These are phyloP conservation scores for Luehdorfia chinensis DNA, from an alignment of 1,140 invertebrate genomes.

Conservation along the genomic window DNA sequence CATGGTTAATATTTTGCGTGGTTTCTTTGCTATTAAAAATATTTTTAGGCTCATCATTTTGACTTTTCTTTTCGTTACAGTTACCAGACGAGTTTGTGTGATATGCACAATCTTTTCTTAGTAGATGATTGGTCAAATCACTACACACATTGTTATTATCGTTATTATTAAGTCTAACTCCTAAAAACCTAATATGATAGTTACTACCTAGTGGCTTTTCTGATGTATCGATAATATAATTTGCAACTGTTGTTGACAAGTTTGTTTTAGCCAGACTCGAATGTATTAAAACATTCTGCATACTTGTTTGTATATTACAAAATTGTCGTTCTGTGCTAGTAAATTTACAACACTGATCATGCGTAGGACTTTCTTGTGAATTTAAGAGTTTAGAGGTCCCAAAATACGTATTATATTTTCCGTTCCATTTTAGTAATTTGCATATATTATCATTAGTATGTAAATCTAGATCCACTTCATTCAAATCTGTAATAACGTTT, in stretches of 20 bases:
- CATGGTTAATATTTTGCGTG: conserved; percentile 4
- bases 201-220: conserved; percentile 26
- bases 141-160: neutral
- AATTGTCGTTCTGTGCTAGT: neutral
- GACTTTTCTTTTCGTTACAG: conserved; percentile 17
- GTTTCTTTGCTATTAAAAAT: conserved; percentile 8
- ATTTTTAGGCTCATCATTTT: conserved; percentile 25
- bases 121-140: too few species aligned
- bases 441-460: neutral
- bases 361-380: neutral
- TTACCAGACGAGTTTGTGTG: too few species aligned
- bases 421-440: neutral
- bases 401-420: neutral
- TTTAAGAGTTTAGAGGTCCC: too few species aligned
- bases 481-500: neutral
- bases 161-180: neutral
- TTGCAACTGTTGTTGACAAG: neutral
- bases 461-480: neutral
- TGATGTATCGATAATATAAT: neutral
- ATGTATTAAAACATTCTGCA: neutral
- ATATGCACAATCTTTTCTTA: too few species aligned
- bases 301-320: conserved; percentile 4
- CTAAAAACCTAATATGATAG: conserved; percentile 47
- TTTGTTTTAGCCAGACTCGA: neutral
- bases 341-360: neutral